phyloP scores from a whole-genome alignment of 2,113 vertebrate genomes.

The Phylloscopus whistleri region DNA sequence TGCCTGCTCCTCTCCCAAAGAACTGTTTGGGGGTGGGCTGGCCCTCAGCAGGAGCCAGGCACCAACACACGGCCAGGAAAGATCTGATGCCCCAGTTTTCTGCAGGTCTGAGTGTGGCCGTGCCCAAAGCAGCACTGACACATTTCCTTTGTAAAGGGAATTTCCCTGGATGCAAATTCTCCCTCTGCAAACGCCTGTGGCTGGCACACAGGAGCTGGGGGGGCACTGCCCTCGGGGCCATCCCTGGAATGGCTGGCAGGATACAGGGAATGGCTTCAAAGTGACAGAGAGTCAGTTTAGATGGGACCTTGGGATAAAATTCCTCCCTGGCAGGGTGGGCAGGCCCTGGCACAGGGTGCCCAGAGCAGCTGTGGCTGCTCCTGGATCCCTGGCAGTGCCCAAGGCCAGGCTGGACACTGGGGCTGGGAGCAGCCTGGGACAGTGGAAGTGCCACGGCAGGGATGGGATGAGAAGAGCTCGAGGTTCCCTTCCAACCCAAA shows the following conservation, averaged over 20 bases:
- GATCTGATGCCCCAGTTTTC: background rate
- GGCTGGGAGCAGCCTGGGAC: background rate
- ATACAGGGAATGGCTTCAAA: background rate
- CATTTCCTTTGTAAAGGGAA: background rate
- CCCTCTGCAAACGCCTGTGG: background rate
- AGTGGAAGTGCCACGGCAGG: background rate
- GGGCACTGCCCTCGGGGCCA: rapidly evolving
- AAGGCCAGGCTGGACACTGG: background rate
- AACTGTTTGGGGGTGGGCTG: background rate
- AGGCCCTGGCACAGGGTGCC: background rate
- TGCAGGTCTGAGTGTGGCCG: rapidly evolving
- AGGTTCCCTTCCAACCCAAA: background rate
- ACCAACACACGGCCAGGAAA: background rate
- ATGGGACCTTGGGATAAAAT: background rate
- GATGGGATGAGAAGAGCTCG: too few species aligned
- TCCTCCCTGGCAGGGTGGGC: rapidly evolving
- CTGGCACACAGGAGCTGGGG: rapidly evolving
- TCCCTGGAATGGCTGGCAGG: background rate
- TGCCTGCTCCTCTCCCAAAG: background rate
- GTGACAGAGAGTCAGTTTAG: background rate
- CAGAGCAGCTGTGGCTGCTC: background rate
- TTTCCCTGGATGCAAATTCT: background rate
- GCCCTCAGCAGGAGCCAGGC: background rate
- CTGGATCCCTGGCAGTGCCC: background rate
- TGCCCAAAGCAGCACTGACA: background rate